Conservation (phyloP, 2,113 vertebrate genomes). For the Percina caprodes region DNA sequence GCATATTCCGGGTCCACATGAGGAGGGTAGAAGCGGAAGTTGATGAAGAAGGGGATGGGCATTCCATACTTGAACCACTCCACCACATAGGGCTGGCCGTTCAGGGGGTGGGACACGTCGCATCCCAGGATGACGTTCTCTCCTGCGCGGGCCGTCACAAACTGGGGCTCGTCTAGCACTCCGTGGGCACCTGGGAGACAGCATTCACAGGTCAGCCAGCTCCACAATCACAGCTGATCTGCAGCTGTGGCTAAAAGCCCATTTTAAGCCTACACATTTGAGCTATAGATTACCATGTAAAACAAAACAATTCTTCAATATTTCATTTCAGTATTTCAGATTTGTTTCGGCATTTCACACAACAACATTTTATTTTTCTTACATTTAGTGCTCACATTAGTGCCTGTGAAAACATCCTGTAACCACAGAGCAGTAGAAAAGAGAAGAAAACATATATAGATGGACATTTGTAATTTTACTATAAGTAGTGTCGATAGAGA, state of each 20-base stretch:
- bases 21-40: slow-evolving; percentile 98
- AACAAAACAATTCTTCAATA: background rate
- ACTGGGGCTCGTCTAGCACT: slow-evolving; percentile 96
- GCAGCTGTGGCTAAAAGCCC: background rate
- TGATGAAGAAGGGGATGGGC: slow-evolving; percentile 99
- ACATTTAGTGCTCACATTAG: background rate
- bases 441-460: background rate
- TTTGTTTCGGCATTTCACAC: background rate
- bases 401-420: background rate
- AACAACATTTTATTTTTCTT: background rate
- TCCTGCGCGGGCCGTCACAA: slow-evolving; percentile 96
- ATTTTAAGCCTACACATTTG: background rate
- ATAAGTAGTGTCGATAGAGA: background rate
- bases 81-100: slow-evolving; percentile 97
- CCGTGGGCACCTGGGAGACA: slow-evolving; percentile 88
- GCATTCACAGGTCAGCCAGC: background rate
- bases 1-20: slow-evolving; percentile 98
- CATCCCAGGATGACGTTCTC: slow-evolving; percentile 96
- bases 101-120: slow-evolving; percentile 95
- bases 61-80: slow-evolving; percentile 99
- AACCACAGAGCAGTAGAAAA: background rate
- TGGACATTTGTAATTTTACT: background rate
- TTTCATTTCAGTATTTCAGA: background rate
- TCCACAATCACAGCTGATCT: background rate
- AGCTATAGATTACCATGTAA: background rate